phyloP scores from a whole-genome alignment of 2,113 vertebrate genomes.

The Nematolebias whitei region DNA sequence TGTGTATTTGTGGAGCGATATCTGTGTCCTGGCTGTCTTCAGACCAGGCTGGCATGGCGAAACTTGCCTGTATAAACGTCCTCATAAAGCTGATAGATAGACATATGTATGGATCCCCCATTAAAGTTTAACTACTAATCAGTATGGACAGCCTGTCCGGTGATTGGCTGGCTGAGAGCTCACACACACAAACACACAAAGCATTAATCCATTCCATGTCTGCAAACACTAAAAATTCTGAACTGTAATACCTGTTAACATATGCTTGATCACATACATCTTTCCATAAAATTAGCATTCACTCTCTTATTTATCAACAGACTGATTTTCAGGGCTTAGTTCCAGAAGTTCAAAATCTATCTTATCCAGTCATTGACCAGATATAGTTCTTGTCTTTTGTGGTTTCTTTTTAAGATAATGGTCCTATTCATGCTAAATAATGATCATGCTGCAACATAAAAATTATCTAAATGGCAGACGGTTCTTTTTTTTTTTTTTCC shows the following conservation, averaged over 20 bases:
- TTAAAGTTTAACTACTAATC: conserved; percentile 80
- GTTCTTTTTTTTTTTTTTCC: no score
- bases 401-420: no score
- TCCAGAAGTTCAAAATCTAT: no score
- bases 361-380: no score
- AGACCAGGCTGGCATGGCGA: conserved; percentile 59
- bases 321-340: no score
- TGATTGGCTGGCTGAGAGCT: conserved; percentile 41
- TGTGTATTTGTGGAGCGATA: conserved; percentile 29
- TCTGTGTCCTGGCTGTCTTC: conserved; percentile 53
- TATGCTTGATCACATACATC: neutral
- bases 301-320: neutral
- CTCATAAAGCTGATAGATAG: conserved; percentile 76
- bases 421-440: no score
- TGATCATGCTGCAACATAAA: no score
- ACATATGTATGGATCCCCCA: conserved; percentile 76
- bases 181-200: conserved; percentile 28
- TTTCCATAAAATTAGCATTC: neutral
- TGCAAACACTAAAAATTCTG: conserved; percentile 17
- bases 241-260: neutral
- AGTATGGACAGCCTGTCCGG: conserved; percentile 64
- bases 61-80: conserved; percentile 61
- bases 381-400: no score
- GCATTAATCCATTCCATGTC: conserved; percentile 22
- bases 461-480: no score